Evolutionary conservation across 2,888 invertebrate genomes (phyloP), one percentile per base, ranked within the genome.

Genomic region (Caenorhabditis angaria): DNA sequence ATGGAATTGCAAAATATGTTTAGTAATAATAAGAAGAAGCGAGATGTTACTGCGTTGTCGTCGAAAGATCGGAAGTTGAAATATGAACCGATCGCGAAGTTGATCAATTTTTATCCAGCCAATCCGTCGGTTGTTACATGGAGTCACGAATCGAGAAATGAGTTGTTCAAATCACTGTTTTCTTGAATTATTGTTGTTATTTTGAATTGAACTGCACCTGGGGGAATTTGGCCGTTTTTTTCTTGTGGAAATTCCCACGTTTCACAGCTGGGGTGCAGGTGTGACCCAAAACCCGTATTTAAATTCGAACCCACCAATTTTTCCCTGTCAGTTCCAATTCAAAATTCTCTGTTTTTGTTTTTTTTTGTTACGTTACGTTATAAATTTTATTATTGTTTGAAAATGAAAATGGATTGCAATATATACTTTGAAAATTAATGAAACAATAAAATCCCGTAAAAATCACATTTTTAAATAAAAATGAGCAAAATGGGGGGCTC

Each of bases 1-100:
- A 91, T 94, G 74, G 93, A 95, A 71, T 90, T 97, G 70, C 96
- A 97, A 88, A 95, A 93, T 88, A 90, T 95, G 89, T 69, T 73
- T 22, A 57, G 55, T 24, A 65, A 61, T 24, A 61, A 50, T 20
- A 74, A 74, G 79, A 73, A 77, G 62, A 94, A 93, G 88, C 92
- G 96, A 0, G 97, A 97, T 87, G 94, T 94, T 0, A 64, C 63
- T 8, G 55, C 61, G 22, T 32, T 74, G 18, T 74, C 74, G 12
- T 74, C 74, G 8, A 70, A 80, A 70, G 97, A 96, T 0, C 91
- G 97, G 67, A 94, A 93, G 89, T 91, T 96, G 28, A 89, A 90
- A 76, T 90, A 89, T 73, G 86, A 89, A 62, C 84, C 89, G 80
- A 89, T 87, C 29, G 83, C 85, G n/a, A 84, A 86, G 60, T 70